Evolutionary conservation across 2,113 vertebrate genomes (phyloP).

Genomic region (Numida meleagris): DNA sequence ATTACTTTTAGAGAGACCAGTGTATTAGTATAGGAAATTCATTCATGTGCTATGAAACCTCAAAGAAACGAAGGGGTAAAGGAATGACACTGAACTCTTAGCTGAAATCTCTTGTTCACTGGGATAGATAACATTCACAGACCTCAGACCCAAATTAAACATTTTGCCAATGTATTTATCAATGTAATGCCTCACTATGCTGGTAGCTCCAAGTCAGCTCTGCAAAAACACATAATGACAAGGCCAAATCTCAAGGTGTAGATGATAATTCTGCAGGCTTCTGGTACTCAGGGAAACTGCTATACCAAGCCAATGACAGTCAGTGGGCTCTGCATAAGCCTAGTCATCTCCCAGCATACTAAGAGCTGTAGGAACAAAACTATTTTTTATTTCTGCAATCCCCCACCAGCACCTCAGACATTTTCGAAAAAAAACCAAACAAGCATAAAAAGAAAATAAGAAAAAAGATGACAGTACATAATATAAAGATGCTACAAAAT

Average conservation of each 20-base stretch:
- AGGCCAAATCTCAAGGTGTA: not conserved
- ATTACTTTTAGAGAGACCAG: no score
- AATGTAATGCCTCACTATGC: not conserved
- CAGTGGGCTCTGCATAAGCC: fast-evolving
- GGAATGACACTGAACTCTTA: not conserved
- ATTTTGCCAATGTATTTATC: not conserved
- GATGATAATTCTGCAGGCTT: not conserved
- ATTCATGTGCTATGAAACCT: not conserved
- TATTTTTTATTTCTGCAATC: not conserved
- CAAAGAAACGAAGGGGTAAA: not conserved
- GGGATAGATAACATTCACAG: not conserved
- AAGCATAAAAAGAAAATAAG: not conserved
- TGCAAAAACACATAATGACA: not conserved
- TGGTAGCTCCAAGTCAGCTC: not conserved
- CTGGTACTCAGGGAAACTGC: fast-evolving
- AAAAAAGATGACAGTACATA: not conserved
- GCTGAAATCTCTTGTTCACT: not conserved
- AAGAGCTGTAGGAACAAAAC: not conserved
- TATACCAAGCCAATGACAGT: not conserved
- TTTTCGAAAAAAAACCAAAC: not conserved
- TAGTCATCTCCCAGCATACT: not conserved
- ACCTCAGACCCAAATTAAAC: fast-evolving
- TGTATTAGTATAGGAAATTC: not conserved
- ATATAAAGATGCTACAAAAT: not conserved
- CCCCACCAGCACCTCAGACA: not conserved